A percentile compares a stretch with the other conserved stretches of the same genome.
Conservation (phyloP, 2,113 vertebrate species). For the Grantiella picta region DNA sequence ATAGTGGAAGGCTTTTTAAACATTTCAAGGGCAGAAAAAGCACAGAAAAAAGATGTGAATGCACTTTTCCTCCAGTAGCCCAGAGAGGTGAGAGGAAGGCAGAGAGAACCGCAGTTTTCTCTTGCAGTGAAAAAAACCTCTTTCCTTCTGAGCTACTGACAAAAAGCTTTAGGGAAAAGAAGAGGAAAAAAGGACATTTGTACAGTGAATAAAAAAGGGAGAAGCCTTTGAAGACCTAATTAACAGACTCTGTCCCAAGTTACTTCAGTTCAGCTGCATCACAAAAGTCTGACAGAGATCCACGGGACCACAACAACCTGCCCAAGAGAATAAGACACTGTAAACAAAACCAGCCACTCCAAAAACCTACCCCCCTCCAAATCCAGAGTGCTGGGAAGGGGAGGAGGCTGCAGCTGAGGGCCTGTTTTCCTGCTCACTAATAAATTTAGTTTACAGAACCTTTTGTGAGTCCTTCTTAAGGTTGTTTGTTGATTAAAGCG, state of each 20-base stretch:
- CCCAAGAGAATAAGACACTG: not conserved
- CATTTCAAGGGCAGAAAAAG: not conserved
- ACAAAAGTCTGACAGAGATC: conserved; percentile 26
- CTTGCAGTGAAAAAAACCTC: not conserved
- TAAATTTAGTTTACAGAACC: conserved; percentile 65
- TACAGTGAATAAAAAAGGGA: not conserved
- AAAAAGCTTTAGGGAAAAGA: conserved; percentile 12
- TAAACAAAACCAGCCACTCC: not conserved
- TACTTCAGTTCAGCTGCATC: conserved; percentile 10
- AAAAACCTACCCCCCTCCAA: not conserved
- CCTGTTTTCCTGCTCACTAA: conserved; percentile 16
- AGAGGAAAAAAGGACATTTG: not conserved
- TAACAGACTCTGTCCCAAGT: conserved; percentile 6
- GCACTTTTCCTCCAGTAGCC: not conserved
- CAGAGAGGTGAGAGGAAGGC: not conserved
- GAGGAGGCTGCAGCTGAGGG: not conserved
- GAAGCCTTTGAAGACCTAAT: conserved; percentile 4
- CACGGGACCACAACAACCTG: not conserved
- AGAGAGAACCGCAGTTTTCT: not conserved
- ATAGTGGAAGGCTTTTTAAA: not conserved
- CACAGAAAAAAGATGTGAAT: not conserved
- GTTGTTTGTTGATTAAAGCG: conserved; percentile 66
- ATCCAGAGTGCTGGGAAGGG: not conserved
- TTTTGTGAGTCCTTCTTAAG: conserved; percentile 37
- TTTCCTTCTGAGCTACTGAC: not conserved